Evolutionary conservation across 1,140 invertebrate species (phyloP).

Genomic region (Achatina immaculata): DNA sequence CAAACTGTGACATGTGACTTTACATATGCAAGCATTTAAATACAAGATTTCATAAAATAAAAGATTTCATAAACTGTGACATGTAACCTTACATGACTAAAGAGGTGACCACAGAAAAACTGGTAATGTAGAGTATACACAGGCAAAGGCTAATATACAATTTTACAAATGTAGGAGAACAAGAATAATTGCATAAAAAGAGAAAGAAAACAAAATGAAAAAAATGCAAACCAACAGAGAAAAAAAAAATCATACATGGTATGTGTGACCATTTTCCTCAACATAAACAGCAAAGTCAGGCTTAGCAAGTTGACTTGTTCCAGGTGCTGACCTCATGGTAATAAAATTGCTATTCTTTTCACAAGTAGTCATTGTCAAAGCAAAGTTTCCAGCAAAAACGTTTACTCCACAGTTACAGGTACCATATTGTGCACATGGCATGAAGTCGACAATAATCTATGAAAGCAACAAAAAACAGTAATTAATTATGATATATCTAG

Average conservation of each 20-base stretch:
- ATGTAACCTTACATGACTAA: no score
- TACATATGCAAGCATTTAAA: no score
- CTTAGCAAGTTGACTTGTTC: not conserved
- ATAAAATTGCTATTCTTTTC: not conserved
- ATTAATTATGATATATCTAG: not conserved
- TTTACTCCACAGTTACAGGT: conserved; percentile 27
- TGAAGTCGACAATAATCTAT: conserved; percentile 5
- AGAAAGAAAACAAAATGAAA: no score
- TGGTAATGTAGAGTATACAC: no score
- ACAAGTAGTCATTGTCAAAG: not conserved
- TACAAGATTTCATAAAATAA: no score
- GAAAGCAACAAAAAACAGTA: not conserved
- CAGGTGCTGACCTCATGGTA: not conserved
- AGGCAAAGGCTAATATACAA: no score
- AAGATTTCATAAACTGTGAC: no score
- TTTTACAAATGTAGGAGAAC: no score
- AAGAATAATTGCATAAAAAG: no score
- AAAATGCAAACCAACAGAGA: no score
- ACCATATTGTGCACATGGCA: conserved; percentile 17
- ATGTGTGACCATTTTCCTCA: not conserved
- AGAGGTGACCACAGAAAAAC: no score
- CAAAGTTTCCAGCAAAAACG: not conserved
- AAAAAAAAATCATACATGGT: conserved; percentile 18
- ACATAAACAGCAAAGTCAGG: not conserved
- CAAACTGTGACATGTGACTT: no score